Base-by-base conservation (phyloP, 1,140 invertebrate genomes). In the Euwallacea similis region DNA sequence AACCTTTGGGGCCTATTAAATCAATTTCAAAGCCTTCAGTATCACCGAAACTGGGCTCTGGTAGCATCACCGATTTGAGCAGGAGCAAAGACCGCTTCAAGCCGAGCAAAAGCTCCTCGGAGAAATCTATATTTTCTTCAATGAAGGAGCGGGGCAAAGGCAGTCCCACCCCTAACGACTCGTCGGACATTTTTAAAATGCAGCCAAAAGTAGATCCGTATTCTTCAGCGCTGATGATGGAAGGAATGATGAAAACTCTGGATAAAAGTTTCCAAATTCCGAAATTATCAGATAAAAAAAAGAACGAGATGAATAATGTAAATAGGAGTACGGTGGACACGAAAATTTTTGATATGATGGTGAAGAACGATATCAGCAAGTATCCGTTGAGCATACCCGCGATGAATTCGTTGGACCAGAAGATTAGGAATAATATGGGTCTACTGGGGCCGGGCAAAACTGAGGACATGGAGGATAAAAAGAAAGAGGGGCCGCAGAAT, bases 261-360 rank as follows among this genome's bases (percentile, higher is more conserved):
- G 91, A 93, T 77, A 92, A 91, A 0, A 93, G 92, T 77, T 94
- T 93, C 84, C 92, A 94, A 83, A 94, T 94, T 77, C 92, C 92
- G 0, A 94, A 94, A 82, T 78, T 93, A 61, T 91, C 90, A 0
- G 87, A 88, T 0, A 78, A 80, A 61, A 59, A 74, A 13, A 71
- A 65, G 15, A 74, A 74, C 53, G 71, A 62, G 8, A 3, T 74
- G n/a, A 78, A 77, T 47, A 76, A 77, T 56, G 72, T 76, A 9
- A 72, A 69, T 42, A 62, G 73, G 8, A 74, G 67, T 9, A 71
- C 76, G 6, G 75, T 78, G 15, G 74, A 74, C 16, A 76, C 76
- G 9, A 80, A 79, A 66, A 78, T 80, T 55, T 76, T 76, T 46
- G 79, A 80, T 71, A 73, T 76, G 72, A 74, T 77, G 59, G 66